Evolutionary conservation across 2,797 vertebrate genomes (phyloP).

Genomic region (Pantherophis vulpinus): DNA sequence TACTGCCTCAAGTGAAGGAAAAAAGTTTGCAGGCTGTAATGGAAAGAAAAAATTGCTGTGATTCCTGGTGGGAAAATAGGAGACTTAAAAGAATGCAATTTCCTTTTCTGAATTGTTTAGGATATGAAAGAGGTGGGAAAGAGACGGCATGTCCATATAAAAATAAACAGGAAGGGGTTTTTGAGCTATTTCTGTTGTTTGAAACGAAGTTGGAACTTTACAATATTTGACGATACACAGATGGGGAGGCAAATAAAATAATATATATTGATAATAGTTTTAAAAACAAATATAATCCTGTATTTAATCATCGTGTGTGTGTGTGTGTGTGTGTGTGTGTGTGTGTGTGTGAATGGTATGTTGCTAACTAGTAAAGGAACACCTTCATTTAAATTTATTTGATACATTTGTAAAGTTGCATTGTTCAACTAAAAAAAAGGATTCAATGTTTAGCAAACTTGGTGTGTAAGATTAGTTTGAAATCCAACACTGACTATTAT

Average conservation of each 20-base stretch:
- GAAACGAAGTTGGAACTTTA: not conserved
- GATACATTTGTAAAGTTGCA: not conserved
- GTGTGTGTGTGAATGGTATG: not conserved
- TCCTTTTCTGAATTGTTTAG: constrained; percentile 3
- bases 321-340: not conserved
- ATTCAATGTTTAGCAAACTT: not conserved
- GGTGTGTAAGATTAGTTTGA: not conserved
- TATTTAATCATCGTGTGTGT: not conserved
- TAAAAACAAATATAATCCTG: not conserved
- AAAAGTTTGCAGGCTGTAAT: not conserved
- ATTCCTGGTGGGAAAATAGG: not conserved
- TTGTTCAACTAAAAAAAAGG: not conserved
- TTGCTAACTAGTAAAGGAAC: not conserved
- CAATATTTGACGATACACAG: not conserved
- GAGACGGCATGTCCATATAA: not conserved
- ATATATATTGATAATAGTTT: not conserved
- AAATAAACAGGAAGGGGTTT: not conserved
- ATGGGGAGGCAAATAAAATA: not conserved
- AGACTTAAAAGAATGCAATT: not conserved
- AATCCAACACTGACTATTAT: not conserved
- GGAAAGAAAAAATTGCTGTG: not conserved
- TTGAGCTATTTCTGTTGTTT: not conserved
- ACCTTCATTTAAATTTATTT: not conserved
- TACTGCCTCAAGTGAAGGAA: not conserved
- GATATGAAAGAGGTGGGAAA: not conserved